These are phyloP conservation scores for Centropus bengalensis DNA, from an alignment of 2,113 vertebrate species.

Conservation along the genomic window DNA sequence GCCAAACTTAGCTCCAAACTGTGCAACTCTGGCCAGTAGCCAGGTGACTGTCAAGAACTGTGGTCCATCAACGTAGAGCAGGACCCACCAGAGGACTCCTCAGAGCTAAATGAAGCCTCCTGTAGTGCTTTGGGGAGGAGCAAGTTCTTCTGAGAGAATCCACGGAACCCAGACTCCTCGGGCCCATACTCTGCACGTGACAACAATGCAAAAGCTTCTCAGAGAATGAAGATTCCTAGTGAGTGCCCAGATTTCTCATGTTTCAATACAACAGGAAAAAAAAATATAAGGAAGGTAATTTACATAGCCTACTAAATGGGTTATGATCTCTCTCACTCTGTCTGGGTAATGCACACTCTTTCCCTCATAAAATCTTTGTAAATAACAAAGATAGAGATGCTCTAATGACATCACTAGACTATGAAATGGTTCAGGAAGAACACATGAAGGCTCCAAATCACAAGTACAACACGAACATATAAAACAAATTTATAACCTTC, in stretches of 20 bases:
- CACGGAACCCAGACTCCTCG: neutral
- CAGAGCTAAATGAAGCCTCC: neutral
- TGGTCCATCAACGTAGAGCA: neutral
- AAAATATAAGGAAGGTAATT: neutral
- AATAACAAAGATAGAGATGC: neutral
- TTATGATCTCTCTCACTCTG: too few relatives aligned
- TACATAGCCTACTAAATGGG: neutral
- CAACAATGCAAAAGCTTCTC: neutral
- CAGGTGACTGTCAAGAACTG: neutral
- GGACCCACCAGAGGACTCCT: neutral
- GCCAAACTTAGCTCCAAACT: neutral
- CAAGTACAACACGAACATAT: neutral
- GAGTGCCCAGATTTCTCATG: neutral
- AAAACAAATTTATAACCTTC: neutral
- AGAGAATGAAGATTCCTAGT: neutral
- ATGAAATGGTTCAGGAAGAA: neutral
- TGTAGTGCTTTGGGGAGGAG: neutral
- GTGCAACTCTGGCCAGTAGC: neutral
- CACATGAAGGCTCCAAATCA: neutral
- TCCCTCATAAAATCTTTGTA: neutral
- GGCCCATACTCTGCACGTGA: too few relatives aligned
- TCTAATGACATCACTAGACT: neutral
- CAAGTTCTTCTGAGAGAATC: neutral
- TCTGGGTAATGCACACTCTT: neutral
- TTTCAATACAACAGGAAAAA: neutral